Base-by-base conservation (phyloP, 1,140 invertebrate genomes). In the Papilio dardanus region DNA sequence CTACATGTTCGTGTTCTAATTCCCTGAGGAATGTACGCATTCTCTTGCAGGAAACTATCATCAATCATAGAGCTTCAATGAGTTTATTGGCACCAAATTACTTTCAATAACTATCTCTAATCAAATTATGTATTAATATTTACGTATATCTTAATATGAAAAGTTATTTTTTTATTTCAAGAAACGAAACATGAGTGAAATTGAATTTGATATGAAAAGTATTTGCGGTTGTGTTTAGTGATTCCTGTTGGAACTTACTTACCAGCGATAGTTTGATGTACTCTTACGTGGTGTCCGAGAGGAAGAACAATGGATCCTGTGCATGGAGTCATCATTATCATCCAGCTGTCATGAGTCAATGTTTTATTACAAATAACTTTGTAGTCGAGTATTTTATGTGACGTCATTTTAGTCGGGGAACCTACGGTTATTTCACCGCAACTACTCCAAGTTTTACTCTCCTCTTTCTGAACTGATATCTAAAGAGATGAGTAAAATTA, bases 241-340 rank as follows among this genome's bases (percentile, higher is more conserved):
- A n/a, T n/a, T n/a, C n/a, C n/a, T n/a, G n/a, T n/a, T n/a, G n/a
- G n/a, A n/a, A n/a, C n/a, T 67, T 58, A 74, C 76, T 83, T 68
- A 90, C 88, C 88, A 50, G 81, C 76, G 8, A 83, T 76, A 76
- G 74, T 79, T 77, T 82, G 81, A 75, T 91, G 91, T 2, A 90
- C 81, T 6, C 89, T 75, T 0, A 93, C 83, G 74, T 92, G 91
- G 66, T 92, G 86, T 31, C 91, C 90, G 3, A 93, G 46, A 0
- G 91, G 91, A 1, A 92, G 86, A 16, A 88, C 77, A 3, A 90
- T 87, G 1, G 86, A 83, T 12, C 89, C 90, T 0, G 84, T 67
- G 10, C 50, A 65, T 1, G 90, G 87, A 40, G 79, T 77, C 10
- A 93, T 71, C 0, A 83, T 79, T 7, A 93, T 62, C 35, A 93